phyloP scores from a whole-genome alignment of 2,888 invertebrate species.

The Microplitis deprimator region DNA sequence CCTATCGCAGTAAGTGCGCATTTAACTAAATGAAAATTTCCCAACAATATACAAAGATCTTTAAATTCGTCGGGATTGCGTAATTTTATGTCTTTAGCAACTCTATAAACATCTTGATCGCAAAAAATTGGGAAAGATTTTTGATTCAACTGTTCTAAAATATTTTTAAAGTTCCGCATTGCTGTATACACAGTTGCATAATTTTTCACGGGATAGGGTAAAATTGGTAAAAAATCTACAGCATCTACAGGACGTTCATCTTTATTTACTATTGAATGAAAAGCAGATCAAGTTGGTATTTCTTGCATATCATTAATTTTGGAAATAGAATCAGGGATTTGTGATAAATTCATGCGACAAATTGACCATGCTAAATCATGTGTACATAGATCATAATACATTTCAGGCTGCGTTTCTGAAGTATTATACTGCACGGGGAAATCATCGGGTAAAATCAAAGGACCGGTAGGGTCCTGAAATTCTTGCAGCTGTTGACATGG shows the following conservation, averaged over 20 bases:
- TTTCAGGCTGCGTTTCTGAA: background rate
- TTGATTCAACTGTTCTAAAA: background rate
- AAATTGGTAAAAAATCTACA: constrained; percentile 21
- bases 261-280: constrained; percentile 11
- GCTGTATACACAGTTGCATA: constrained; percentile 29
- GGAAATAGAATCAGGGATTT: background rate
- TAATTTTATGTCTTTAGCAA: constrained; percentile 29
- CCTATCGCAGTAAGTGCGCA: constrained; percentile 24
- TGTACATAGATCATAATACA: background rate
- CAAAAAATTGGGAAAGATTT: constrained; percentile 14
- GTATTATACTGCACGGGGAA: constrained; percentile 4
- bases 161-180: background rate
- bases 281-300: constrained; percentile 29
- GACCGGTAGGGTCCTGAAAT: constrained; percentile 4
- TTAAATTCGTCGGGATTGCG: constrained; percentile 29
- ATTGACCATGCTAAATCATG: constrained; percentile 31
- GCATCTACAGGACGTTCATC: constrained; percentile 25
- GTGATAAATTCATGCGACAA: constrained; percentile 23
- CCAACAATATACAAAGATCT: constrained; percentile 32
- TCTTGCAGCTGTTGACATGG: constrained; percentile 27
- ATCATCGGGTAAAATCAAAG: background rate
- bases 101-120: constrained; percentile 38
- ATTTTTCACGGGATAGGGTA: constrained; percentile 22
- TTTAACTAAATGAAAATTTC: constrained; percentile 41
- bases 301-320: constrained; percentile 22